Evolutionary conservation across 2,888 invertebrate species (phyloP).

Genomic region (Sinotaia quadrata): DNA sequence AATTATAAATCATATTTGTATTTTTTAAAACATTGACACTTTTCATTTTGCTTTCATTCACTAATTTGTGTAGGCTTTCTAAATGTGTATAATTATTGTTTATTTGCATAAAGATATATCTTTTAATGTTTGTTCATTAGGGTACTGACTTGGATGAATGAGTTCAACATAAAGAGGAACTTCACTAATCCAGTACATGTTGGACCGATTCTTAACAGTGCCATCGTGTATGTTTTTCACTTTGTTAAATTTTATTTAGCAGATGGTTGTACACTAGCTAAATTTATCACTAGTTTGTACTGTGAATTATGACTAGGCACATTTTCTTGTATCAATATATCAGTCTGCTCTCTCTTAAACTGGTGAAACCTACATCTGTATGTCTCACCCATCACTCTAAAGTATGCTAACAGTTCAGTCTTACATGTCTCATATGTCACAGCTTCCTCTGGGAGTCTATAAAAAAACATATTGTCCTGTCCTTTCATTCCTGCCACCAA

Average conservation of each 20-base stretch:
- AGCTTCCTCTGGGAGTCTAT: no score
- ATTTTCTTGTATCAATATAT: not conserved
- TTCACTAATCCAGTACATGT: conserved; percentile 81
- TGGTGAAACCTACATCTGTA: no score
- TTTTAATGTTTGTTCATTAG: conserved; percentile 42
- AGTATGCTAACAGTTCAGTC: no score
- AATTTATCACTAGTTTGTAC: not conserved
- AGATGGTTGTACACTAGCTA: no score
- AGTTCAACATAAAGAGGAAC: conserved; percentile 80
- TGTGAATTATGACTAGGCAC: not conserved
- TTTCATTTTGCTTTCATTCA: no score
- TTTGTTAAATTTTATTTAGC: no score
- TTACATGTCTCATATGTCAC: no score
- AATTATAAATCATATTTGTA: no score
- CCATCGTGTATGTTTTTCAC: conserved; percentile 49
- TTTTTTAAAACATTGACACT: no score
- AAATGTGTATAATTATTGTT: no score
- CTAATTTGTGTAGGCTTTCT: no score
- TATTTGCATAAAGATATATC: not conserved
- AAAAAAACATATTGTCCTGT: not conserved
- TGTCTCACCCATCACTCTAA: no score
- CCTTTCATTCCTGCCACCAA: not conserved
- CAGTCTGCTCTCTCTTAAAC: not conserved
- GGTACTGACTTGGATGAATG: conserved; percentile 80
- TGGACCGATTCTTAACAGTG: conserved; percentile 73